These are phyloP conservation scores for Megalops cyprinoides DNA, from an alignment of 2,797 vertebrate genomes.

Conservation along the genomic window DNA sequence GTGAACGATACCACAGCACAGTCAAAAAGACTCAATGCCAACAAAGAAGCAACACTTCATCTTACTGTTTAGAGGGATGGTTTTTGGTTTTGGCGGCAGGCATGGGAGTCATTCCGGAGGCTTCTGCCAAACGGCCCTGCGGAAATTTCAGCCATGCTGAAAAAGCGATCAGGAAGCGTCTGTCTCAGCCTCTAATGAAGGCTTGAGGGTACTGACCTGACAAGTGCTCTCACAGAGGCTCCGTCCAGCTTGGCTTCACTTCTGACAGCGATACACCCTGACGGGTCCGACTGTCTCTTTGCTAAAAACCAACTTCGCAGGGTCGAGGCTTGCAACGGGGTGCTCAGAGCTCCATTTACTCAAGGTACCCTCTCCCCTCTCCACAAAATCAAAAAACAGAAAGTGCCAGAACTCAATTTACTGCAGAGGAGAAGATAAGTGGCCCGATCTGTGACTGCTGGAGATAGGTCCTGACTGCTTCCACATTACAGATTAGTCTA, in stretches of 20 bases:
- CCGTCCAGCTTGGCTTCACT: conserved; percentile 17
- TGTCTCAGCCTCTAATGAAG: conserved; percentile 38
- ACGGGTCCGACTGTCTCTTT: conserved; percentile 25
- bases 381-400: not conserved
- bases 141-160: conserved; percentile 40
- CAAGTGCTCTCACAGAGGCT: conserved; percentile 29
- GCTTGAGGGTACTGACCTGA: conserved; percentile 41
- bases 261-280: conserved; percentile 20
- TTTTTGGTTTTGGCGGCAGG: not conserved
- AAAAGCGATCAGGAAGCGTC: conserved; percentile 35
- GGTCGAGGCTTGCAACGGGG: conserved; percentile 23
- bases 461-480: not conserved
- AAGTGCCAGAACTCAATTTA: not conserved
- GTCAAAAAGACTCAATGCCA: not conserved
- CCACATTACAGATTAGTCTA: not conserved
- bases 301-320: conserved; percentile 19
- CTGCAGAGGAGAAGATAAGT: not conserved
- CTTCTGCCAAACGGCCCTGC: conserved; percentile 26
- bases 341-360: not conserved
- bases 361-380: not conserved
- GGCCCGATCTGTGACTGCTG: not conserved
- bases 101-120: conserved; percentile 1
- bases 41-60: not conserved
- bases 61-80: too few relatives aligned
- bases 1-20: not conserved